Conservation (phyloP, 2,888 invertebrate genomes). For the Epirrita christyi region DNA sequence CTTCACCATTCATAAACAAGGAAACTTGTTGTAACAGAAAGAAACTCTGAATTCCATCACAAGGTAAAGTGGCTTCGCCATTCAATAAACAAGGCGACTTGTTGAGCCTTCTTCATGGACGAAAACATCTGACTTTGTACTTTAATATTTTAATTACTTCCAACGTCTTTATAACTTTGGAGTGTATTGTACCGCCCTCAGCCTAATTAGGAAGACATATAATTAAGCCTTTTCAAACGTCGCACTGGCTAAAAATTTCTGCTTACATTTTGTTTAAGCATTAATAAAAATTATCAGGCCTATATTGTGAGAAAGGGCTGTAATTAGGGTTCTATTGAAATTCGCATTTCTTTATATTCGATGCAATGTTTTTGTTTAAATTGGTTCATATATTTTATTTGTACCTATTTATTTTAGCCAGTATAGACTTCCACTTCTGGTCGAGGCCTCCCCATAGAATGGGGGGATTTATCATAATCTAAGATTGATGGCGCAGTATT, state of each 20-base stretch:
- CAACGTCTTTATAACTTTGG: conserved; percentile 55
- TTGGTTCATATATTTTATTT: too few relatives aligned
- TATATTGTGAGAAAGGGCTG: too few relatives aligned
- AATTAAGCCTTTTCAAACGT: conserved; percentile 55
- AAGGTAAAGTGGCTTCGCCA: conserved; percentile 10
- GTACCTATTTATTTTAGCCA: too few relatives aligned
- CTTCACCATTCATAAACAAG: too few relatives aligned
- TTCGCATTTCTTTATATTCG: too few relatives aligned
- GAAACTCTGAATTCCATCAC: conserved; percentile 1
- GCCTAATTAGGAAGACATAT: conserved; percentile 60
- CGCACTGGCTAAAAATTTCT: conserved; percentile 12
- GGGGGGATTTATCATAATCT: too few relatives aligned
- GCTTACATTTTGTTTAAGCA: conserved; percentile 1
- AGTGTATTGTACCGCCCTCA: conserved; percentile 50
- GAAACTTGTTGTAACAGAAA: too few relatives aligned
- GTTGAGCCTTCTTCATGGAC: conserved; percentile 37
- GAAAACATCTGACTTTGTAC: conserved; percentile 53
- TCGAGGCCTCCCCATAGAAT: too few relatives aligned
- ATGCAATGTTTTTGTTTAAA: too few relatives aligned
- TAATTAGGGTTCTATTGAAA: too few relatives aligned
- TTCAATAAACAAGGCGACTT: conserved; percentile 41
- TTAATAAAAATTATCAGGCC: not conserved
- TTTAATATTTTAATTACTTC: conserved; percentile 67
- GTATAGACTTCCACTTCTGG: too few relatives aligned
- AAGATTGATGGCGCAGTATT: too few relatives aligned